Percentiles rank a stretch among this genome's conserved stretches.
phyloP scores from a whole-genome alignment of 1,140 invertebrate genomes.

The Caerostris extrusa region DNA sequence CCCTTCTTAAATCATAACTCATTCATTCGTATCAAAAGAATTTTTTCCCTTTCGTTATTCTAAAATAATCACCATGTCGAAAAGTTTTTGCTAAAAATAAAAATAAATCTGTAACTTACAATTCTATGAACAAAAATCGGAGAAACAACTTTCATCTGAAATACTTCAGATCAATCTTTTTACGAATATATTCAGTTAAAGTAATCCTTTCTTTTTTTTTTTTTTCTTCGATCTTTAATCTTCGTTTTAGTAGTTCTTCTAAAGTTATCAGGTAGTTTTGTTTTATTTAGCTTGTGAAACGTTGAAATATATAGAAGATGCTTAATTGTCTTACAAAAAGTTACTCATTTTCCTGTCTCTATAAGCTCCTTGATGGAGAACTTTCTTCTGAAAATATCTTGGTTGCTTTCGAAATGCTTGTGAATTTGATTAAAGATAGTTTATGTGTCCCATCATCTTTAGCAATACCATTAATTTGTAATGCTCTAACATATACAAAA shows the following conservation, averaged over 20 bases:
- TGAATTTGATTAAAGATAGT: too few relatives aligned
- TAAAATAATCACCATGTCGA: background rate
- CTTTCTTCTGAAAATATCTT: too few relatives aligned
- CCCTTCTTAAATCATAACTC: background rate
- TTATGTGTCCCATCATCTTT: too few relatives aligned
- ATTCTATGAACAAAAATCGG: background rate
- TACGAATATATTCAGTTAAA: background rate
- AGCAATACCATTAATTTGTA: too few relatives aligned
- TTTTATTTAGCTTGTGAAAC: slow-evolving; percentile 14
- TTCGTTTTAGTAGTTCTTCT: background rate
- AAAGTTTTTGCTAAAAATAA: background rate
- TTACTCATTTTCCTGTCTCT: background rate
- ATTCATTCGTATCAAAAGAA: background rate
- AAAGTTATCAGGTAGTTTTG: background rate
- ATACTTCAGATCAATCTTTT: background rate
- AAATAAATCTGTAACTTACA: background rate
- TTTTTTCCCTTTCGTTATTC: background rate
- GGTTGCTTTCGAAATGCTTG: too few relatives aligned
- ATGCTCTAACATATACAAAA: too few relatives aligned
- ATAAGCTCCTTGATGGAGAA: background rate
- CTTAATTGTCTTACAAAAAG: background rate
- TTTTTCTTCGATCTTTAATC: background rate
- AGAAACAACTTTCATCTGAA: background rate
- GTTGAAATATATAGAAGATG: background rate
- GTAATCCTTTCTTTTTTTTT: background rate